Evolutionary conservation across 2,797 vertebrate species (phyloP).

Genomic region (Sitta carolinensis): DNA sequence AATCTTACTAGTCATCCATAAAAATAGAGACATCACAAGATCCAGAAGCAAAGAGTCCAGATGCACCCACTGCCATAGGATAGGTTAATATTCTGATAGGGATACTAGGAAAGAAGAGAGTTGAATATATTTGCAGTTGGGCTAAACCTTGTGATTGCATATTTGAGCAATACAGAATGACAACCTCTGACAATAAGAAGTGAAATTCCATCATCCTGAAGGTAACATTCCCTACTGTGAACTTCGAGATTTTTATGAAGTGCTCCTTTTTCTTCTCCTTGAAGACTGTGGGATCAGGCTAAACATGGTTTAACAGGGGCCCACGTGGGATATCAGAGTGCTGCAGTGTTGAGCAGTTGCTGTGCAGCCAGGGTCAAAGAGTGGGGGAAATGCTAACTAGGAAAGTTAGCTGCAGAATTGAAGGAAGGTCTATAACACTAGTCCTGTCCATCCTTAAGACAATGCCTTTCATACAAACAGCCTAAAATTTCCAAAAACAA

Average conservation of each 20-base stretch:
- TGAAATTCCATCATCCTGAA: background rate
- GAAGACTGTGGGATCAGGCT: background rate
- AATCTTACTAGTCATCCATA: background rate
- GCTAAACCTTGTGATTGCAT: background rate
- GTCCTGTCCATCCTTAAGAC: background rate
- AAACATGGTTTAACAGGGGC: background rate
- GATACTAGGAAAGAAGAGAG: background rate
- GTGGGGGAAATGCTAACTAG: background rate
- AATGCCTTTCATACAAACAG: background rate
- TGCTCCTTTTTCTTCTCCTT: background rate
- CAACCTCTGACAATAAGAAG: background rate
- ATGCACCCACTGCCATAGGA: background rate
- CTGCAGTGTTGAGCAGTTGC: background rate
- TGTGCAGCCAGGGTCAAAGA: background rate
- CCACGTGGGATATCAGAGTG: accelerated
- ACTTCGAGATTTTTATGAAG: background rate
- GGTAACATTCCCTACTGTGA: background rate
- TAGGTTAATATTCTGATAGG: background rate
- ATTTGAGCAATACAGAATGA: background rate
- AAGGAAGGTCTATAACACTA: background rate
- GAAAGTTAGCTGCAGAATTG: background rate
- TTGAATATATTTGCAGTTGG: background rate
- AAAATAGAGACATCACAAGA: background rate
- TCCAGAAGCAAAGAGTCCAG: background rate
- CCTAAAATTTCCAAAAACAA: background rate